A percentile compares a stretch with the other conserved stretches of the same genome.
These are phyloP conservation scores for Mythimna ferrago DNA, from an alignment of 2,888 invertebrate species.

Conservation along the genomic window DNA sequence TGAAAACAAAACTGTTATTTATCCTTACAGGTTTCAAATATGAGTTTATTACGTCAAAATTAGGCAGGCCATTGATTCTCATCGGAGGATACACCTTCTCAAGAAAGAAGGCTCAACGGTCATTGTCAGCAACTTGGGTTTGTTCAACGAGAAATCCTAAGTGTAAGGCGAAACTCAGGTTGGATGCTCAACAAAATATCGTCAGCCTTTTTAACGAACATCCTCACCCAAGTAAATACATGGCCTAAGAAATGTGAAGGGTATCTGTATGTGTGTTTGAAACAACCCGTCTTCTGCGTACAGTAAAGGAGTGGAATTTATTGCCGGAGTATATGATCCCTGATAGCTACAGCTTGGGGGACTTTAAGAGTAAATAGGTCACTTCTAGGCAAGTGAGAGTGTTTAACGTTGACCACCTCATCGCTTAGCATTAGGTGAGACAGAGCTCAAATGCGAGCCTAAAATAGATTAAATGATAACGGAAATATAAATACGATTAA, in stretches of 20 bases:
- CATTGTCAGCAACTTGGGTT: conserved; percentile 60
- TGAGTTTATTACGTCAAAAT: conserved; percentile 42
- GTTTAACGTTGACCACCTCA: no score
- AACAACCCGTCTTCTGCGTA: no score
- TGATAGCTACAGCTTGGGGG: no score
- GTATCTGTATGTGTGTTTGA: no score
- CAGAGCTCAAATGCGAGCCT: no score
- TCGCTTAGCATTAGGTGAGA: no score
- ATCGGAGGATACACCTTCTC: conserved; percentile 69
- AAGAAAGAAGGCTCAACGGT: conserved; percentile 8
- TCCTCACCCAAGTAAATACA: not conserved
- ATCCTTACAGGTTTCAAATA: conserved; percentile 24
- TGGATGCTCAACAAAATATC: conserved; percentile 17
- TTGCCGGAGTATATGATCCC: no score
- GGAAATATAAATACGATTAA: not conserved
- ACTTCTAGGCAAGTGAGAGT: no score
- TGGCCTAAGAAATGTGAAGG: not conserved
- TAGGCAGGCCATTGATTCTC: conserved; percentile 63
- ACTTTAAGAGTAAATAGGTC: no score
- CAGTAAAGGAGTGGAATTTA: no score
- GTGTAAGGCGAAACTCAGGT: conserved; percentile 64
- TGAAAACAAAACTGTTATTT: not conserved
- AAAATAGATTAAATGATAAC: not conserved
- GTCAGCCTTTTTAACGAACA: not conserved
- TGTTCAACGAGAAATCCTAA: conserved; percentile 65